Evolutionary conservation across 2,797 vertebrate species (phyloP).

Genomic region (Tokudaia muenninki): DNA sequence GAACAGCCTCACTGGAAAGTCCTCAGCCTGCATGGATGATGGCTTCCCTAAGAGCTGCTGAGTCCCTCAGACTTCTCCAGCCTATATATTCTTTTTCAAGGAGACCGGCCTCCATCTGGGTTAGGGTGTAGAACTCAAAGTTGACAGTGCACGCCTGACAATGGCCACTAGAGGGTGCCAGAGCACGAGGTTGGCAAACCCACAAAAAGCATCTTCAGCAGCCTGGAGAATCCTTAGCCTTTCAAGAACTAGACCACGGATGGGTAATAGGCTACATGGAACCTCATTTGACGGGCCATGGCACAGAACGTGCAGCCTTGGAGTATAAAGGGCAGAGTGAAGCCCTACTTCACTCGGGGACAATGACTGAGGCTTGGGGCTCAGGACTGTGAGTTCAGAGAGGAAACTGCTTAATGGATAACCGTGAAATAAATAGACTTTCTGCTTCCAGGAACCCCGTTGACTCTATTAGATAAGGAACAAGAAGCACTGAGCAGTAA

Average conservation of each 20-base stretch:
- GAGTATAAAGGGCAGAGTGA: neutral
- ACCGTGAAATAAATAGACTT: neutral
- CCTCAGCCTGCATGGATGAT: neutral
- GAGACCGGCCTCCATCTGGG: neutral
- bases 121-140: neutral
- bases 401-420: neutral
- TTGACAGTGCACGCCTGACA: neutral
- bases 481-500: neutral
- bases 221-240: neutral
- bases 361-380: neutral
- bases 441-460: neutral
- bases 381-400: neutral
- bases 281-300: neutral
- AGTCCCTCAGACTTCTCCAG: neutral
- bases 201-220: rapidly evolving
- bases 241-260: neutral
- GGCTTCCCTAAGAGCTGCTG: neutral
- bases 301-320: neutral
- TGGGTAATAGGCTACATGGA: neutral
- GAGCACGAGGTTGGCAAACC: conserved; percentile 34
- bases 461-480: neutral
- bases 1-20: neutral
- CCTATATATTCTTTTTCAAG: neutral
- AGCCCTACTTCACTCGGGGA: neutral
- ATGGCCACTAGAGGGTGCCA: conserved; percentile 63